A percentile compares a stretch with the other conserved stretches of the same genome.
Conservation (phyloP, 2,113 vertebrate genomes). For the Lampris megalopsis region DNA sequence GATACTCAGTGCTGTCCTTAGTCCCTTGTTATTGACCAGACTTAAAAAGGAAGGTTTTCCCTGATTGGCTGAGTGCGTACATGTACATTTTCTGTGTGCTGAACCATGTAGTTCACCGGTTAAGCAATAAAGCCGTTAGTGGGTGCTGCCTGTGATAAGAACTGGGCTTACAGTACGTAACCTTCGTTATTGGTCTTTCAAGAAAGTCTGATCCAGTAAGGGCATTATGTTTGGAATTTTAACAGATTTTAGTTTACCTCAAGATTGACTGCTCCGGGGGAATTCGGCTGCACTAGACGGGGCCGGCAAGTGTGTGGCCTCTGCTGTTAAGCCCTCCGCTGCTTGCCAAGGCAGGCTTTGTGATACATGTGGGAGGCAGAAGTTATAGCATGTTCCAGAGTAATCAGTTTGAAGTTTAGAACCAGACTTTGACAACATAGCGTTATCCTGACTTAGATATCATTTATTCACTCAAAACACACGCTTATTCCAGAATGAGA, state of each 20-base stretch:
- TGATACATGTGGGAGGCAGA: constrained; percentile 22
- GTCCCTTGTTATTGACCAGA: too few relatives aligned
- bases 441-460: background rate
- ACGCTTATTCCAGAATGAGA: background rate
- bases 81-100: too few relatives aligned
- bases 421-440: background rate
- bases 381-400: background rate
- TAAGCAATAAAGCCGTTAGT: too few relatives aligned
- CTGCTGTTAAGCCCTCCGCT: background rate
- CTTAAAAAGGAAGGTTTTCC: too few relatives aligned
- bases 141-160: too few relatives aligned
- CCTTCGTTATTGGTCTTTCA: background rate
- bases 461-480: background rate
- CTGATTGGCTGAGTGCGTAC: too few relatives aligned
- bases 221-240: background rate
- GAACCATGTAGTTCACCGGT: too few relatives aligned
- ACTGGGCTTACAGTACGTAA: too few relatives aligned
- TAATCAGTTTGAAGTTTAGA: constrained; percentile 24
- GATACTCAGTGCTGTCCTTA: too few relatives aligned
- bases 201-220: constrained; percentile 20
- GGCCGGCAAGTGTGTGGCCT: too few relatives aligned
- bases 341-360: background rate
- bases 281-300: too few relatives aligned
- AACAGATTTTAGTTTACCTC: constrained; percentile 3
- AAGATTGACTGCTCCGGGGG: background rate